phyloP scores from a whole-genome alignment of 2,888 invertebrate species.

The Stenichneumon culpator region DNA sequence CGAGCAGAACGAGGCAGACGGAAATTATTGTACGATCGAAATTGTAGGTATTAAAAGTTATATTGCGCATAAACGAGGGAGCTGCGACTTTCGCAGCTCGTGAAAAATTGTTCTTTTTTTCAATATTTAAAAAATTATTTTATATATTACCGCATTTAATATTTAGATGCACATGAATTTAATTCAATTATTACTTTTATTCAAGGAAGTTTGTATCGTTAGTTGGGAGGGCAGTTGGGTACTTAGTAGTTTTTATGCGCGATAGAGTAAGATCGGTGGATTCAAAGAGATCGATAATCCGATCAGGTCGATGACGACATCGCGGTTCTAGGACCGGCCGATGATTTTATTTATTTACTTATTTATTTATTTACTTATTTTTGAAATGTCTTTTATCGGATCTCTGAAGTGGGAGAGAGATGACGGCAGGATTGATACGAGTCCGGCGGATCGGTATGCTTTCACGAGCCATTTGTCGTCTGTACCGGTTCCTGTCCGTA shows the following conservation, averaged over 20 bases:
- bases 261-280: neutral
- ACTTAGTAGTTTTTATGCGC: neutral
- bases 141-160: conserved; percentile 29
- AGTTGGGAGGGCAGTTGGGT: neutral
- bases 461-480: conserved; percentile 66
- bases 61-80: conserved; percentile 58
- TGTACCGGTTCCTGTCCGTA: conserved; percentile 68
- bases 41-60: conserved; percentile 65
- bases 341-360: conserved; percentile 32
- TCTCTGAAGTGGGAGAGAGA: neutral
- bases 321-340: conserved; percentile 24
- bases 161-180: conserved; percentile 40
- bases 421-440: conserved; percentile 46
- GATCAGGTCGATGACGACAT: conserved; percentile 25
- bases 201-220: conserved; percentile 2
- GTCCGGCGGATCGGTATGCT: conserved; percentile 55
- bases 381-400: conserved; percentile 19
- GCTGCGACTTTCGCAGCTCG: conserved; percentile 49
- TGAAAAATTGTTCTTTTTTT: conserved; percentile 46
- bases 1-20: conserved; percentile 54
- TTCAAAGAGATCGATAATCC: neutral
- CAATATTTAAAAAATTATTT: neutral
- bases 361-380: conserved; percentile 9
- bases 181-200: conserved; percentile 24
- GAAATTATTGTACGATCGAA: conserved; percentile 67